Conservation (phyloP, 2,888 invertebrate species). For the Dryocosmus kuriphilus region DNA sequence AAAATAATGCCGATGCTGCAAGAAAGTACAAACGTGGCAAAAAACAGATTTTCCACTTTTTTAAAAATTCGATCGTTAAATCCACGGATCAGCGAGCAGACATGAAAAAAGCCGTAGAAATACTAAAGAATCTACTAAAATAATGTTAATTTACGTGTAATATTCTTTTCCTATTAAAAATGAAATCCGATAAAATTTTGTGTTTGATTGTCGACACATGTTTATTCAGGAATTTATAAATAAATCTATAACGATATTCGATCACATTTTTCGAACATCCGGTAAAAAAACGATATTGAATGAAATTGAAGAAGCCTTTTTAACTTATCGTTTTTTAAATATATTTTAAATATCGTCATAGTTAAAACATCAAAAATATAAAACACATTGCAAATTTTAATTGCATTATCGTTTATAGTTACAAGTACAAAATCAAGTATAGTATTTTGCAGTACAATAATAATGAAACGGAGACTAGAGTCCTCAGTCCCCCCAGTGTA, state of each 20-base stretch:
- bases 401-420: slow-evolving; percentile 69
- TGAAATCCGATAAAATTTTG: neutral
- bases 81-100: slow-evolving; percentile 83
- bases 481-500: slow-evolving; percentile 67
- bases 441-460: slow-evolving; percentile 70
- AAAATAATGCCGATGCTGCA: slow-evolving; percentile 84
- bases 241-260: slow-evolving; percentile 19
- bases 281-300: slow-evolving; percentile 30
- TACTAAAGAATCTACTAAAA: slow-evolving; percentile 82
- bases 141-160: slow-evolving; percentile 38
- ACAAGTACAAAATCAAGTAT: slow-evolving; percentile 74
- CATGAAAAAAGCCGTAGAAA: slow-evolving; percentile 82
- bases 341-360: slow-evolving; percentile 66
- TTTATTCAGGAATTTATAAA: slow-evolving; percentile 32
- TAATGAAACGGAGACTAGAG: slow-evolving; percentile 69
- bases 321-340: slow-evolving; percentile 62
- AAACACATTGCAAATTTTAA: slow-evolving; percentile 69
- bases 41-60: slow-evolving; percentile 83
- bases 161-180: slow-evolving; percentile 3
- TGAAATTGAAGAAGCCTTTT: slow-evolving; percentile 48
- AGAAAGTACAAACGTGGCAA: slow-evolving; percentile 85
- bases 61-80: slow-evolving; percentile 82
- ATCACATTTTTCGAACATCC: slow-evolving; percentile 26
- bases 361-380: slow-evolving; percentile 70
- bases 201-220: slow-evolving; percentile 28